phyloP scores from a whole-genome alignment of 2,113 vertebrate species.

The Tachysurus vachellii region DNA sequence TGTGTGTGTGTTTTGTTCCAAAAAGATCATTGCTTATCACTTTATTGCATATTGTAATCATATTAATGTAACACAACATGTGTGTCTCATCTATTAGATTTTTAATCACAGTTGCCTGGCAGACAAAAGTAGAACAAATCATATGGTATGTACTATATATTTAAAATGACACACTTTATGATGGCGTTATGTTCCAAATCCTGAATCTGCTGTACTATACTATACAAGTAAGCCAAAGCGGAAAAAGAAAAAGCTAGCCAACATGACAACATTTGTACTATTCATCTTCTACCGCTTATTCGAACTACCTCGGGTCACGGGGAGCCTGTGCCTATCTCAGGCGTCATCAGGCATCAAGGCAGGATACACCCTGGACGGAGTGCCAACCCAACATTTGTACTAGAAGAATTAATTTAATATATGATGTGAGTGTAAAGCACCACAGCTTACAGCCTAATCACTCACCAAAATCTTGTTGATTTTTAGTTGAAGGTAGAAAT shows the following conservation, averaged over 20 bases:
- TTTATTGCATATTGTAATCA: background rate
- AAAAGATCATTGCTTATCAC: background rate
- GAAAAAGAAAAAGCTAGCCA: background rate
- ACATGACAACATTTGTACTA: background rate
- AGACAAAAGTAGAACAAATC: background rate
- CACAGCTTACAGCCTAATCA: background rate
- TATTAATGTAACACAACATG: background rate
- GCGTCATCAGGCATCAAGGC: too few species aligned
- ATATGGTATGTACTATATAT: background rate
- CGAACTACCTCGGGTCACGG: too few species aligned
- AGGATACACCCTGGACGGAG: too few species aligned
- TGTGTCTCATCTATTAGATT: background rate
- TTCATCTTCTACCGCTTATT: too few species aligned
- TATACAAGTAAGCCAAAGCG: background rate
- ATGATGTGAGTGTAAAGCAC: background rate
- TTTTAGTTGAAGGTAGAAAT: background rate
- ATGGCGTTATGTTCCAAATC: background rate
- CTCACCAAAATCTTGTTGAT: background rate
- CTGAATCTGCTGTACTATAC: background rate
- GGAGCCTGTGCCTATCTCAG: too few species aligned
- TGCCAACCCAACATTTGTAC: background rate
- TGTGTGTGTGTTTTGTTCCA: background rate
- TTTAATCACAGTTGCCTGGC: background rate
- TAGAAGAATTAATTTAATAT: background rate
- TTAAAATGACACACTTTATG: background rate